Base-by-base conservation (phyloP, 2,797 vertebrate species). In the Rachycentron canadum region DNA sequence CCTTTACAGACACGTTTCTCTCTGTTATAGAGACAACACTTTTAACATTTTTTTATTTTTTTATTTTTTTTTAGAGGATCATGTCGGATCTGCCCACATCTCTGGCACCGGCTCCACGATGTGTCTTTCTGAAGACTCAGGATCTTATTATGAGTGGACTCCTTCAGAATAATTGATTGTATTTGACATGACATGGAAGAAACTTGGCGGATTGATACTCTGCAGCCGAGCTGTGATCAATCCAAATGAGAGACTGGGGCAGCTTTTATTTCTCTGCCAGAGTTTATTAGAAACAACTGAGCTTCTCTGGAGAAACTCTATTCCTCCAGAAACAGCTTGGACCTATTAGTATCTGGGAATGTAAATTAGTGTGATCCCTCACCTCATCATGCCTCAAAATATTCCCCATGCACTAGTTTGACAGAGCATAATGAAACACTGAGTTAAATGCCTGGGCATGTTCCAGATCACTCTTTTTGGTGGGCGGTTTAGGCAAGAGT, bases 91-190 rank as follows among this genome's bases (percentile, higher is more conserved):
- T 81, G 61, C 38, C 56, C 62, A 63, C 65, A 60, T 76, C 63
- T 32, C 23, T 71, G 26, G 60, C 57, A n/a, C 53, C 5, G 8
- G 68, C 73, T 82, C 69, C 26, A 75, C 69, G 68, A 58, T n/a
- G 59, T 21, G 17, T 45, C 67, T 82, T 69, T 82, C 69, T 1
- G 23, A 79, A 77, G 82, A 86, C 72, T 76, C 41, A 1, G 63
- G 60, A 88, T 71, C 80, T 78, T 83, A 79, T 86, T 81, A 79
- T 84, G 79, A 86, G 79, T 78, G 76, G 76, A 86, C 75, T 79
- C 77, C 69, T 84, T 81, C 79, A 65, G 82, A 88, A 87, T 88
- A 90, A 88, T 86, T 91, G 86, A 93, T 91, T 89, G 88, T 83
- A 86, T 91, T 88, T 91, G 89, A 93, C 86, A 83, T 76, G 89